Evolutionary conservation across 2,113 vertebrate species (phyloP), one percentile per base, ranked within the genome.

Genomic region (Burhinus oedicnemus): DNA sequence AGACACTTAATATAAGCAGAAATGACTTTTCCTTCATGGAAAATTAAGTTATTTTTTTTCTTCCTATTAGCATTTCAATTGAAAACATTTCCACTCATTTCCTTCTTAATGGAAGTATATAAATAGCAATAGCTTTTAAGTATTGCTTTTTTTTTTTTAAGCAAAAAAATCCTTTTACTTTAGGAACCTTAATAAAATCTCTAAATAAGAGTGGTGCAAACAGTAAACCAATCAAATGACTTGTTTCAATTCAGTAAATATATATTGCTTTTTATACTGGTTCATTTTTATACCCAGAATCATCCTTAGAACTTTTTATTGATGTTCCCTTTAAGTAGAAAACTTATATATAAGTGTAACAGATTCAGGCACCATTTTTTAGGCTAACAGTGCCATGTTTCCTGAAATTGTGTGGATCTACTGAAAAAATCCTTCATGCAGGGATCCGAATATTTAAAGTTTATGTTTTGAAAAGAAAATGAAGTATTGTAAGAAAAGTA

Each of bases 41-140:
- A 97, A 96, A 94, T 96, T 84, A 95, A 92, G 52, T 2, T 4
- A 0, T 0, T 52, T 83, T 68, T 92, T 95, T 90, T 15, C 25
- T 94, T 84, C 68, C 15, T 94, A 95, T 97, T 96, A 97, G 12
- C 92, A 96, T 97, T 97, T 97, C 90, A 95, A 42, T 79, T 96
- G 91, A 94, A 97, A 95, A 15, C 30, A 91, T 94, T 97, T 95
- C 84, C 84, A 95, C 70, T 94, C 5, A 81, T 96, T 95, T 97
- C 69, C 44, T 95, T 95, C 81, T 95, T 92, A 97, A 97, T 97
- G 89, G 51, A 96, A 93, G 16, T 45, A 38, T 81, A 96, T 95
- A 95, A 97, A 95, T 97, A 97, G 79, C 44, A 96, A 83, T 94
- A 95, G 55, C 21, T 30, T 79, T 96, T 90, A 91, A 95, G 22